phyloP scores from a whole-genome alignment of 2,888 invertebrate genomes.

The Bugula neritina region DNA sequence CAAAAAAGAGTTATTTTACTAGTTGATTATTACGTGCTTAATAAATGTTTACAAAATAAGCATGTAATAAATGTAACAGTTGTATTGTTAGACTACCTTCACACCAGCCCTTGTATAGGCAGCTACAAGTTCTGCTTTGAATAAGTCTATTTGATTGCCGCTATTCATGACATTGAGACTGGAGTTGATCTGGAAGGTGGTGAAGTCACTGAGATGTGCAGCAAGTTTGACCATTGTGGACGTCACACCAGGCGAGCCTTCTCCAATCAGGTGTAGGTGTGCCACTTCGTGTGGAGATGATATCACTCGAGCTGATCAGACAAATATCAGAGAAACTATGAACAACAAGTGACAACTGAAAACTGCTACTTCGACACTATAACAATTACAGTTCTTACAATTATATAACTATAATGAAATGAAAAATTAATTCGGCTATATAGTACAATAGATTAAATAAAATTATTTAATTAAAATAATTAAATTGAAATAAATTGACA shows the following conservation, averaged over 20 bases:
- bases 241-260: constrained; percentile 46
- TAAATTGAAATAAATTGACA: too few relatives aligned
- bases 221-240: constrained; percentile 45
- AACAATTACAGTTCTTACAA: background rate
- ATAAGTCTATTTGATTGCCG: constrained; percentile 41
- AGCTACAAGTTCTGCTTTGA: constrained; percentile 48
- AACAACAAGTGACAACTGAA: too few relatives aligned
- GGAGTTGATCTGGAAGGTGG: constrained; percentile 44
- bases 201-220: constrained; percentile 48
- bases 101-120: constrained; percentile 51
- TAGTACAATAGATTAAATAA: background rate
- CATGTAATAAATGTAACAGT: too few relatives aligned
- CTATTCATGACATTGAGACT: constrained; percentile 32
- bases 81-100: too few relatives aligned
- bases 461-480: background rate
- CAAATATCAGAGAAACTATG: too few relatives aligned
- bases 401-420: background rate
- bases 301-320: constrained; percentile 42
- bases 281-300: constrained; percentile 50
- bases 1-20: too few relatives aligned
- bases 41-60: too few relatives aligned
- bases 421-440: too few relatives aligned
- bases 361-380: too few relatives aligned
- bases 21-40: too few relatives aligned
- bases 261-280: constrained; percentile 47